Conservation (phyloP, 2,113 vertebrate genomes). For the Eudyptes chrysolophus region DNA sequence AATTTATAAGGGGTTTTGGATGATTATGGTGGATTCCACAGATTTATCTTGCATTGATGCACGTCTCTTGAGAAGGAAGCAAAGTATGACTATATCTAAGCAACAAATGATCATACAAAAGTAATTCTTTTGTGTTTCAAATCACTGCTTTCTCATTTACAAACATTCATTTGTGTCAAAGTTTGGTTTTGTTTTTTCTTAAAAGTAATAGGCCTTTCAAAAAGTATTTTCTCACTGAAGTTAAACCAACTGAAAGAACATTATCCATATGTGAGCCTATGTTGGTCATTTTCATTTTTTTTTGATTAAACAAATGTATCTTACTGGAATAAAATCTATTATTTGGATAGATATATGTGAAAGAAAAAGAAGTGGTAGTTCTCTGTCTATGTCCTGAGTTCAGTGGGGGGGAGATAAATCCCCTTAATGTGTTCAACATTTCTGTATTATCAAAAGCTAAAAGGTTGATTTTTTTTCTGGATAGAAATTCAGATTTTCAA, state of each 20-base stretch:
- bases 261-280: background rate
- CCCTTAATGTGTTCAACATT: rapidly evolving
- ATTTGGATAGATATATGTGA: background rate
- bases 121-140: background rate
- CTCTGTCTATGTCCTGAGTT: background rate
- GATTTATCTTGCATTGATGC: background rate
- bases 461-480: background rate
- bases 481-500: background rate
- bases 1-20: background rate
- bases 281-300: background rate
- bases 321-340: background rate
- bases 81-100: background rate
- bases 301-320: background rate
- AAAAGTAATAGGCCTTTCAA: background rate
- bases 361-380: background rate
- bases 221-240: background rate
- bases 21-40: background rate
- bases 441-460: background rate
- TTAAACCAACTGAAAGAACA: background rate
- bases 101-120: background rate
- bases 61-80: background rate
- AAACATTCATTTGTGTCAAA: background rate
- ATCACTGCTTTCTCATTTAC: background rate
- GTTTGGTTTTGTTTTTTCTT: background rate
- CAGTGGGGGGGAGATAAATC: background rate